These are phyloP conservation scores for Hirundo rustica DNA, from an alignment of 2,797 vertebrate species.

Conservation along the genomic window DNA sequence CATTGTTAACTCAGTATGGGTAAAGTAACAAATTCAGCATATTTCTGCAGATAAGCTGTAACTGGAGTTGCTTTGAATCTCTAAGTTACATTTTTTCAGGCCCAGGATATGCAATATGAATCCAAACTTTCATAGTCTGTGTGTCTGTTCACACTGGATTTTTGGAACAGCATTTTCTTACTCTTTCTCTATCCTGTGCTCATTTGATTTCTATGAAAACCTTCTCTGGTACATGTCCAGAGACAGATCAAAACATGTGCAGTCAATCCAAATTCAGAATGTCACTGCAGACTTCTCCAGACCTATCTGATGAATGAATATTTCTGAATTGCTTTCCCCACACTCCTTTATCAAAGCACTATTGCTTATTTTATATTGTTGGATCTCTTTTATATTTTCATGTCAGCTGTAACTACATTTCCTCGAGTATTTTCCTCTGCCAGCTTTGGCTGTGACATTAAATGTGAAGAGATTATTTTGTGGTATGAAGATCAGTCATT, in stretches of 20 bases:
- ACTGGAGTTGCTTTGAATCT: not conserved
- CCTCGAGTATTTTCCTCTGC: not conserved
- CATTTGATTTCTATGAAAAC: not conserved
- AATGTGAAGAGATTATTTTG: not conserved
- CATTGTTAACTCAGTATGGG: not conserved
- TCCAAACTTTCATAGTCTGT: not conserved
- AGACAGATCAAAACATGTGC: not conserved
- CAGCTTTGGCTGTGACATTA: not conserved
- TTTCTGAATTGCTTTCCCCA: not conserved
- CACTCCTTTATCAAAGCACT: not conserved
- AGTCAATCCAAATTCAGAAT: slow-evolving; percentile 21
- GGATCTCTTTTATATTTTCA: not conserved
- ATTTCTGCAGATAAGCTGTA: not conserved
- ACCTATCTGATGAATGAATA: not conserved
- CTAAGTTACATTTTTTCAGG: not conserved
- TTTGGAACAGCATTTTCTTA: not conserved
- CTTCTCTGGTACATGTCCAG: not conserved
- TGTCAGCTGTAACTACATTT: not conserved
- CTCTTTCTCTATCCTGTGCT: not conserved
- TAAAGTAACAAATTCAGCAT: not conserved
- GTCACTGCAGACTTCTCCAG: not conserved
- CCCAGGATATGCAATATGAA: not conserved
- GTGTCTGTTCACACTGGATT: not conserved
- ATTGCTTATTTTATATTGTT: not conserved
- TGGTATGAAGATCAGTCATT: not conserved